Percentiles rank a stretch among this genome's conserved stretches.
Evolutionary conservation across 2,888 invertebrate species (phyloP).

Genomic region (Zootermopsis nevadensis): DNA sequence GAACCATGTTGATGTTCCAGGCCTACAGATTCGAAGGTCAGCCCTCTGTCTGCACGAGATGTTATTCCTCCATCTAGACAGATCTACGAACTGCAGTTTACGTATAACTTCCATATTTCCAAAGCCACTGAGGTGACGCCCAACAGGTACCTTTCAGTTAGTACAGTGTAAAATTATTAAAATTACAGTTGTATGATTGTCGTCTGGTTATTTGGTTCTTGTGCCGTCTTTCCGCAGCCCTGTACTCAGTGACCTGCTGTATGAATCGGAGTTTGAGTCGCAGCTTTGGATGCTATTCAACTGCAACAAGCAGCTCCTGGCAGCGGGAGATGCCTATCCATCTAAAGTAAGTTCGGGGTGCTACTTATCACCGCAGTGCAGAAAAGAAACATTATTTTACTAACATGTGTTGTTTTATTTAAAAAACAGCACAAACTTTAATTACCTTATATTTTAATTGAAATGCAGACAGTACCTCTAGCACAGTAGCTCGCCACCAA

Average conservation of each 20-base stretch:
- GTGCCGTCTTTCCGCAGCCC: conserved; percentile 63
- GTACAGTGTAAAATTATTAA: neutral
- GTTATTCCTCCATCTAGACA: conserved; percentile 88
- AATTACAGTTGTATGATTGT: neutral
- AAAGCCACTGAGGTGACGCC: conserved; percentile 87
- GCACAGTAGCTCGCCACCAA: no score
- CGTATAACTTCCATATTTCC: conserved; percentile 85
- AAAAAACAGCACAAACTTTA: no score
- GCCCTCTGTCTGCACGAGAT: conserved; percentile 83
- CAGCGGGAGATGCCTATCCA: conserved; percentile 91
- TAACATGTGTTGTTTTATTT: no score
- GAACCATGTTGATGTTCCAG: conserved; percentile 64
- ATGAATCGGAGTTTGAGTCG: conserved; percentile 96
- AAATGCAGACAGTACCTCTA: no score
- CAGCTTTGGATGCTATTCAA: conserved; percentile 98
- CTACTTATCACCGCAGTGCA: no score
- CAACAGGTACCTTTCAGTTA: conserved; percentile 63
- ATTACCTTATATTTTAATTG: no score
- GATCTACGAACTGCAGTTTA: conserved; percentile 89
- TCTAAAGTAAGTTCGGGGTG: conserved; percentile 69
- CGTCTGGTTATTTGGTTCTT: neutral
- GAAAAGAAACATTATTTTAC: no score
- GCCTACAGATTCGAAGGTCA: conserved; percentile 83
- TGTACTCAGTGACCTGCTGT: conserved; percentile 86
- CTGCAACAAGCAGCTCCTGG: conserved; percentile 85